phyloP scores from a whole-genome alignment of 2,113 vertebrate species.

The Cyphomyrus discorhynchus region DNA sequence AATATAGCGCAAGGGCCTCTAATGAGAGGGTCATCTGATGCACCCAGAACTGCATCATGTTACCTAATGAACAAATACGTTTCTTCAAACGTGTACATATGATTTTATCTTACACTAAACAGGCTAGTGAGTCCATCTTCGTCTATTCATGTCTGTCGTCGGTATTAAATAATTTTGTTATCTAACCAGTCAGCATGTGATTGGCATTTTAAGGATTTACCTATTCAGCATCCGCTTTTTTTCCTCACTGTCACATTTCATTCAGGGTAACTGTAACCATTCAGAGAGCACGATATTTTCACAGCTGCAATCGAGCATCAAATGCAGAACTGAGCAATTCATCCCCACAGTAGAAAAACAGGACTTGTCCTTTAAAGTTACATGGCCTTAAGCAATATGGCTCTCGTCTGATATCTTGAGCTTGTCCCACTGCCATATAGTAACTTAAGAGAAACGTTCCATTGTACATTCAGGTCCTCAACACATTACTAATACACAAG shows the following conservation, averaged over 20 bases:
- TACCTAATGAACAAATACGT: slow-evolving; percentile 2
- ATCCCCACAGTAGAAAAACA: not conserved
- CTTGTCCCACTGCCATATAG: not conserved
- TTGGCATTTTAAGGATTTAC: not conserved
- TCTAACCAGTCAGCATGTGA: not conserved
- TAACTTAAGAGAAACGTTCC: not conserved
- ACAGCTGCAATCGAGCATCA: not conserved
- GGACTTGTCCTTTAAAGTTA: not conserved
- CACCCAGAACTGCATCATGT: not conserved
- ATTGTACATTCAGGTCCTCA: not conserved
- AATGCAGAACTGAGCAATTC: not conserved
- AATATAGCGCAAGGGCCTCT: slow-evolving; percentile 6
- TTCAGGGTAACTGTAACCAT: not conserved
- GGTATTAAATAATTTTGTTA: not conserved
- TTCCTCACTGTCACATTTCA: not conserved
- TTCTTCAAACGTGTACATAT: slow-evolving; percentile 7
- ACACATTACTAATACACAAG: not conserved
- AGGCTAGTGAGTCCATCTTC: not conserved
- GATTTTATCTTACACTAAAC: not conserved
- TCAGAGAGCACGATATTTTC: not conserved
- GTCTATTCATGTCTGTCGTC: not conserved
- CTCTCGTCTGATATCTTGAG: not conserved
- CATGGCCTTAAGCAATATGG: not conserved
- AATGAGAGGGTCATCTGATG: not conserved
- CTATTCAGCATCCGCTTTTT: not conserved